phyloP scores from a whole-genome alignment of 1,140 invertebrate species.

The Maconellicoccus hirsutus region DNA sequence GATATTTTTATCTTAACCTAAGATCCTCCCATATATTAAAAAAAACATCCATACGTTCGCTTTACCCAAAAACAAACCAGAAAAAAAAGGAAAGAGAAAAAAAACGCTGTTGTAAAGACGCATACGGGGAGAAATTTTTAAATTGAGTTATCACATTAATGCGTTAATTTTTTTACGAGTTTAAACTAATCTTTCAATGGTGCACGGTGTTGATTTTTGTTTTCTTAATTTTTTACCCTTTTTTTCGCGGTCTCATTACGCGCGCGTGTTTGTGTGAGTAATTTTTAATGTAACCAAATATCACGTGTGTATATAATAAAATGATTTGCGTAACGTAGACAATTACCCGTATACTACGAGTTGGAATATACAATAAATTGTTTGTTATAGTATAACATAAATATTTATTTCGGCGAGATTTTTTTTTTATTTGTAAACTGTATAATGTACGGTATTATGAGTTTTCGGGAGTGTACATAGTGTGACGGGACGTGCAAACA shows the following conservation, averaged over 20 bases:
- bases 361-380: conserved; percentile 14
- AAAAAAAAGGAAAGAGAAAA: neutral
- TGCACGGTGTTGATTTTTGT: neutral
- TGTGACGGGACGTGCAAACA: too few species aligned
- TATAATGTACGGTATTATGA: too few species aligned
- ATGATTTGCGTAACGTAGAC: conserved; percentile 10
- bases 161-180: conserved; percentile 16
- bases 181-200: conserved; percentile 1
- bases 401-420: neutral
- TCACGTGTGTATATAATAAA: conserved; percentile 13
- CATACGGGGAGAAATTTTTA: neutral
- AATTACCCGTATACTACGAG: neutral
- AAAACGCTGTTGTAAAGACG: neutral
- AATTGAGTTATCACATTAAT: neutral
- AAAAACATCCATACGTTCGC: too few species aligned
- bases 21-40: too few species aligned
- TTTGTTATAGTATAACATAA: conserved; percentile 3
- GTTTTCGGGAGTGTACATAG: too few species aligned
- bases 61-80: neutral
- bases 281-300: neutral
- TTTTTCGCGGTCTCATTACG: neutral
- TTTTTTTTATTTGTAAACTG: too few species aligned
- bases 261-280: too few species aligned
- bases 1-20: too few species aligned
- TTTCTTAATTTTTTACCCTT: neutral